Base-by-base conservation (phyloP, 2,888 invertebrate species). In the Leptopilina syphax region DNA sequence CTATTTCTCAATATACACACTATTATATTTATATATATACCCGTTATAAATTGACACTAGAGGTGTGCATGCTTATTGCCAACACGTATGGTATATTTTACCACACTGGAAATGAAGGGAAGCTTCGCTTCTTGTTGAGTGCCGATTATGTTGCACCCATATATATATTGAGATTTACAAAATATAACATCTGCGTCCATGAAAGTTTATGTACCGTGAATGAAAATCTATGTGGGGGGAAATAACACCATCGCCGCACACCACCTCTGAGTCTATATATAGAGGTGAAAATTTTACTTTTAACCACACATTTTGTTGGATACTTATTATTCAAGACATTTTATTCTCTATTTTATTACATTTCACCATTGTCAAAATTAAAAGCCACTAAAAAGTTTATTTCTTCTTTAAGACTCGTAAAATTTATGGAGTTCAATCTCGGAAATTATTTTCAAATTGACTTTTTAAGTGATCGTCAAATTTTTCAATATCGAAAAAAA, bases 131-230 rank as follows among this genome's bases (percentile, higher is more conserved):
- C 57, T 73, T 57, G 27, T 73, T 73, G 70, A 73, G 8, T 50
- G n/a, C 54, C 54, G 70, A 73, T 73, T 73, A 54, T 57, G 57
- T 73, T 54, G 57, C 73, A 57, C 73, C 54, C 57, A 50, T 50
- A 50, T 50, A 50, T 47, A 47, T 47, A 47, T 47, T 47, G 57
- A 73, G 73, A 57, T 57, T 73, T 57, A 57, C 57, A 73, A 41
- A 73, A 60, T 73, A 73, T 73, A 73, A 73, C 73, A 73, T 73
- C 73, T 73, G 73, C 73, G 34, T 9, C 57, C 73, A 60, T 73
- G 73, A 73, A 73, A 73, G 9, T 73, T 73, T 73, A 73, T 73
- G 57, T 73, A 73, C 73, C 73, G 73, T 73, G 73, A 73, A 73
- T 34, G n/a, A 34, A 34, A 73, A 57, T 54, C 50, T 73, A 60